Percentiles rank a stretch among this genome's conserved stretches.
phyloP scores from a whole-genome alignment of 2,888 invertebrate species.

The Drosophila heteroneura region DNA sequence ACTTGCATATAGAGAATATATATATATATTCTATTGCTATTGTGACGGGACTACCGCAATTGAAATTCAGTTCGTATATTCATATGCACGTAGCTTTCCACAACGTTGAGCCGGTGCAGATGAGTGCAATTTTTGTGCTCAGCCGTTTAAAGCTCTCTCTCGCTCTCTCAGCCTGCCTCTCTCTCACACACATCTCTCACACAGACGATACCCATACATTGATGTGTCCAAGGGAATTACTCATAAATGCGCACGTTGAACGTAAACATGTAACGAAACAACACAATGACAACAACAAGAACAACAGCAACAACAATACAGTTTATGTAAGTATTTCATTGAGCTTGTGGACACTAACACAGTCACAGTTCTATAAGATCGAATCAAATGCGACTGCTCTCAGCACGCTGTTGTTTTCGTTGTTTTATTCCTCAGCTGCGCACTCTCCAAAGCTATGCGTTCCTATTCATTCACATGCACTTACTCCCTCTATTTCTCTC shows the following conservation, averaged over 20 bases:
- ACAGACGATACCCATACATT: neutral
- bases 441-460: constrained; percentile 13
- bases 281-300: constrained; percentile 5
- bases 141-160: constrained; percentile 1
- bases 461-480: neutral
- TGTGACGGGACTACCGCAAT: neutral
- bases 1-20: neutral
- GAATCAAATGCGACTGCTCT: constrained; percentile 14
- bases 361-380: constrained; percentile 12
- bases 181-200: neutral
- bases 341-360: constrained; percentile 15
- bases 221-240: constrained; percentile 18
- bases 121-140: constrained; percentile 16
- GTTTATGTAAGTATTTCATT: constrained; percentile 53
- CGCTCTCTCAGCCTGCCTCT: neutral
- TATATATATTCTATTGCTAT: neutral
- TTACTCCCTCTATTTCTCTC: constrained; percentile 5
- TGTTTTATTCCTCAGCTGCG: neutral
- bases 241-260: constrained; percentile 24
- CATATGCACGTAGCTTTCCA: neutral
- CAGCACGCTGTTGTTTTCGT: neutral
- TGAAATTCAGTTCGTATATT: neutral
- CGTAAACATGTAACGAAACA: constrained; percentile 47
- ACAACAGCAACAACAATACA: constrained; percentile 5
- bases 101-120: neutral